Base-by-base conservation (phyloP, 2,113 vertebrate species). In the Chaenocephalus aceratus region DNA sequence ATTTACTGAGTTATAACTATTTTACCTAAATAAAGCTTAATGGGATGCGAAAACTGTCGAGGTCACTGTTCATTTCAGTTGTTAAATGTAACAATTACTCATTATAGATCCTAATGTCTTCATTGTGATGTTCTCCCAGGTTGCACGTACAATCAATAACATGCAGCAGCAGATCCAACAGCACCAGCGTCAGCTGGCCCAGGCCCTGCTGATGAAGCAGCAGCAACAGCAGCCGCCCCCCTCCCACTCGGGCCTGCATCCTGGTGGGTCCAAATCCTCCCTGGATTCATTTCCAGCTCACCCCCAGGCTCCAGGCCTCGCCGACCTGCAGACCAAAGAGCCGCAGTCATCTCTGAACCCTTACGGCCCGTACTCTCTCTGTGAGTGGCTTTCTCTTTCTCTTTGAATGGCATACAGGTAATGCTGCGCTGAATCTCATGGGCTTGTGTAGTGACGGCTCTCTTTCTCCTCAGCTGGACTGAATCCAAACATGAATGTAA, bases 131-230 rank as follows among this genome's bases (percentile, higher is more conserved):
- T 64, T 2, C 0, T 74, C 70, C 60, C 95, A 99, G 98, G 97
- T 99, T 94, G 97, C 98, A 95, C 97, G 98, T 96, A 99, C 97
- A 98, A 99, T 99, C 98, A 98, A 97, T 95, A 99, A 98, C 96
- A 99, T 99, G 97, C 98, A 99, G 96, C 98, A 99, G 95, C 98
- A 99, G 96, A 99, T 99, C 95, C 98, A 99, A 95, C 98, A 99
- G 94, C 97, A 99, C 95, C 98, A 99, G 96, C 96, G 98, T 91
- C 98, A 99, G 97, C 97, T 99, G 96, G 97, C 98, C 95, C 97
- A 99, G 96, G 97, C 97, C 88, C 95, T 99, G 95, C 96, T 98
- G 64, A 96, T 96, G 95, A 99, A 99, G 95, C 97, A 97, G 94
- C 97, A 97, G 89, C 93, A 93, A 83, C 93, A 93, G 76, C 92